phyloP scores from a whole-genome alignment of 1,140 invertebrate genomes.

The Euura saliciscinereae region DNA sequence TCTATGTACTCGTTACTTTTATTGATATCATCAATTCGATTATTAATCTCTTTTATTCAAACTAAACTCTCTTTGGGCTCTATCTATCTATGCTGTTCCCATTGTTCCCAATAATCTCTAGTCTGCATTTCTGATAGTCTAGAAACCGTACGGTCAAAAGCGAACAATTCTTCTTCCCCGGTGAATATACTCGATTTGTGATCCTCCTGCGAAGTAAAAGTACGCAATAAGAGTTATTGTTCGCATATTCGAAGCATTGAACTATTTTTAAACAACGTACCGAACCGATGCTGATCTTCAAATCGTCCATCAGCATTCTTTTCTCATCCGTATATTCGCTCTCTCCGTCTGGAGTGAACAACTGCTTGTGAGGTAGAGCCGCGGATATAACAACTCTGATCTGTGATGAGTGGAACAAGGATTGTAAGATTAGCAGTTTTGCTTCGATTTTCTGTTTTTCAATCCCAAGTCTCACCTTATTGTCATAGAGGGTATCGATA shows the following conservation, averaged over 20 bases:
- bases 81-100: constrained; percentile 65
- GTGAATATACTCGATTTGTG: constrained; percentile 89
- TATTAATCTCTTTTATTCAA: no score
- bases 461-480: constrained; percentile 71
- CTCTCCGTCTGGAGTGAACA: constrained; percentile 73
- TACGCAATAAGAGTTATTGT: constrained; percentile 15
- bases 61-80: background rate
- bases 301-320: constrained; percentile 91
- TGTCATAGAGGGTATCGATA: constrained; percentile 97
- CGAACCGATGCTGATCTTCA: constrained; percentile 73
- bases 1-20: no score
- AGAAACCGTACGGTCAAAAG: constrained; percentile 92
- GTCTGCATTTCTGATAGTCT: constrained; percentile 95
- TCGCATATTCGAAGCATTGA: constrained; percentile 30
- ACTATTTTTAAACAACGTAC: constrained; percentile 46
- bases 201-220: constrained; percentile 62
- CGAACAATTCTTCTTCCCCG: constrained; percentile 97
- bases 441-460: constrained; percentile 35
- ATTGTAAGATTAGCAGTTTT: background rate
- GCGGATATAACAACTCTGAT: constrained; percentile 82
- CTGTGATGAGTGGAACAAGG: constrained; percentile 47
- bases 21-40: no score
- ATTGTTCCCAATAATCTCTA: constrained; percentile 87
- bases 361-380: constrained; percentile 71
- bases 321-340: constrained; percentile 73